Evolutionary conservation across 2,797 vertebrate genomes (phyloP).

Genomic region (Onychomys leucogaster): DNA sequence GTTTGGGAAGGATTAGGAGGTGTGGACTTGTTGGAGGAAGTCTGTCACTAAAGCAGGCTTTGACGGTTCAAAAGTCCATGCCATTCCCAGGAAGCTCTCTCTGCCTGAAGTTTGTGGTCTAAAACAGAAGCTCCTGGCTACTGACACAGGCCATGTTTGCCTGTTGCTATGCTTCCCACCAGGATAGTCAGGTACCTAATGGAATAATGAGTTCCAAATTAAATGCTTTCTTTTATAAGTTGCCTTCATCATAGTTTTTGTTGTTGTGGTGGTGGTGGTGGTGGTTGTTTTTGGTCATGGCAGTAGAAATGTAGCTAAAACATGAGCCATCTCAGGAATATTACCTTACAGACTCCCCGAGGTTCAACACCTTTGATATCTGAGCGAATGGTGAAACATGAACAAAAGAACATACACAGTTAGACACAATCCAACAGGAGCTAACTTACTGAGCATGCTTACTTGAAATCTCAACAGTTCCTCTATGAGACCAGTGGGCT

Average conservation of each 20-base stretch:
- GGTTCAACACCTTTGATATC: neutral
- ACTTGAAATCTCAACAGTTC: slow-evolving; percentile 11
- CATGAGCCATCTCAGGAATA: neutral
- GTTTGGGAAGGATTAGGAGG: neutral
- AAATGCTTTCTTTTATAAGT: too few species aligned
- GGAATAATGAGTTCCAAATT: neutral
- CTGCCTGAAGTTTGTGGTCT: neutral
- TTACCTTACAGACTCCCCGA: neutral
- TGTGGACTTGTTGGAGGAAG: neutral
- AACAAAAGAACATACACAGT: neutral
- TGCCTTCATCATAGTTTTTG: neutral
- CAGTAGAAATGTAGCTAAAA: neutral
- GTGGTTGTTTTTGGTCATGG: neutral
- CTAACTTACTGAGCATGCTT: neutral
- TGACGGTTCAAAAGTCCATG: neutral
- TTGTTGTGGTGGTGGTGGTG: too few species aligned
- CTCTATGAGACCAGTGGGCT: neutral
- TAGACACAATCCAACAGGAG: neutral
- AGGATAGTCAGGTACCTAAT: neutral
- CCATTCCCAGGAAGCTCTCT: neutral
- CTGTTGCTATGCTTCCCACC: neutral
- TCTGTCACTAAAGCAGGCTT: neutral
- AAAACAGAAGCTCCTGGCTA: neutral
- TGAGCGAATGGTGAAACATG: neutral
- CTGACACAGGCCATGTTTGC: neutral